A percentile compares a stretch with the other conserved stretches of the same genome.
These are phyloP conservation scores for Cladopsammia gracilis DNA, from an alignment of 64 coral and sea anemone species.

Conservation along the genomic window DNA sequence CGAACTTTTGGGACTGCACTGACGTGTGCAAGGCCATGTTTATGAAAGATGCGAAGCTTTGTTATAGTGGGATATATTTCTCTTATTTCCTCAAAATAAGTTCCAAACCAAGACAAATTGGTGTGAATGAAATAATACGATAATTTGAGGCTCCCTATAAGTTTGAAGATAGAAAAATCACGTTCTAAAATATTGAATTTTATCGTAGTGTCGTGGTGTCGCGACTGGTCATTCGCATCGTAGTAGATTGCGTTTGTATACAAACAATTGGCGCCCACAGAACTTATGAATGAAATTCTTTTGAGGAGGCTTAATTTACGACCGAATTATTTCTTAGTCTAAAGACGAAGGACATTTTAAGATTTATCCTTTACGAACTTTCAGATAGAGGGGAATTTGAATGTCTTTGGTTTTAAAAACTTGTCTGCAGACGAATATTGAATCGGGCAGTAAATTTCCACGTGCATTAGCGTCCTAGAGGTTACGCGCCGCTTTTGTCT, in stretches of 20 bases:
- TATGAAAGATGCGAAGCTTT: neutral
- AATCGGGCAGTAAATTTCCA: constrained; percentile 20
- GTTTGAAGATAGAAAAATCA: constrained; percentile 21
- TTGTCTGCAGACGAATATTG: constrained; percentile 16
- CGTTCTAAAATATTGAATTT: constrained; percentile 5
- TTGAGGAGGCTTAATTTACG: constrained; percentile 19
- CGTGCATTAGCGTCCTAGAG: neutral
- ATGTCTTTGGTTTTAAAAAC: neutral
- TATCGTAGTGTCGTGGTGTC: neutral
- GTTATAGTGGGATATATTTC: neutral
- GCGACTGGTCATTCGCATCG: constrained; percentile 1
- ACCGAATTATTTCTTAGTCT: neutral
- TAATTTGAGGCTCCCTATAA: neutral
- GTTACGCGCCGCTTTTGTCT: neutral
- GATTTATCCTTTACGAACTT: constrained; percentile 19
- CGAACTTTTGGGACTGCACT: neutral
- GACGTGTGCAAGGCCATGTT: constrained; percentile 12
- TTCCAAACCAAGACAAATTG: neutral
- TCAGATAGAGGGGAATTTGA: constrained; percentile 3
- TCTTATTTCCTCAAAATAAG: neutral
- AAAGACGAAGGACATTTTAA: neutral
- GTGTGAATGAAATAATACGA: neutral
- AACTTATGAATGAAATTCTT: constrained; percentile 63
- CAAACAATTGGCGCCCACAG: constrained; percentile 46
- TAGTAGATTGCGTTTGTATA: constrained; percentile 46